Evolutionary conservation across 2,888 invertebrate genomes (phyloP), one percentile per base, ranked within the genome.

Genomic region (Drosophila koepferae): DNA sequence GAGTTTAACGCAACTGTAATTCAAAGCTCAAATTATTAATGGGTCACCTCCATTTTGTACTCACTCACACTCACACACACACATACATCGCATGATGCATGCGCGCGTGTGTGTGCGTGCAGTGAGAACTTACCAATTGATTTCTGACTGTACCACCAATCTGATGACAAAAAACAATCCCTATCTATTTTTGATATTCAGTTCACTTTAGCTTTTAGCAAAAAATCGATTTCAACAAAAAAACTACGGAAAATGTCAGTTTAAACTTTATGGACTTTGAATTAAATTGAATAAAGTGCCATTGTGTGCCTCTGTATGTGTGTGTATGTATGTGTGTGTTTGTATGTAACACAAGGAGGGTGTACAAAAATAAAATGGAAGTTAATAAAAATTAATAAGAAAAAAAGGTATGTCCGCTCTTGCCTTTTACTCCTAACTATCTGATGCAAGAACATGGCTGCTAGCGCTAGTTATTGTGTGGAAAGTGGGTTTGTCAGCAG

Each of bases 21-120:
- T 14, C 16, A 55, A 58, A 53, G 23, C 46, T 20, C 34, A 62
- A 20, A n/a, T 44, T 70, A 63, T 80, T 60, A 65, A 65, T 75
- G 56, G 63, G 65, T 67, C 59, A 63, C 80, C 85, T 71, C 87
- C 87, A 83, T 84, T 82, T 86, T 82, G 72, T 78, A 55, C 59
- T 56, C 46, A 72, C 54, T 59, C 61, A 62, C 62, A 44, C 46
- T 60, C 41, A 61, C 56, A 40, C 40, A 53, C 23, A 62, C 54
- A 20, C 61, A 36, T 38, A 59, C 53, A 44, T 31, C 34, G 34
- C 36, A 20, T 48, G 53, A 38, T 70, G 61, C 46, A 70, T 55
- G 41, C 38, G 36, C 5, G 14, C 38, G 48, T 64, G 53, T 65
- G 58, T 46, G 63, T 55, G 49, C 61, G 38, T 67, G 72, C 56